These are phyloP conservation scores for Athene cunicularia DNA, from an alignment of 2,113 vertebrate genomes.

Conservation along the genomic window DNA sequence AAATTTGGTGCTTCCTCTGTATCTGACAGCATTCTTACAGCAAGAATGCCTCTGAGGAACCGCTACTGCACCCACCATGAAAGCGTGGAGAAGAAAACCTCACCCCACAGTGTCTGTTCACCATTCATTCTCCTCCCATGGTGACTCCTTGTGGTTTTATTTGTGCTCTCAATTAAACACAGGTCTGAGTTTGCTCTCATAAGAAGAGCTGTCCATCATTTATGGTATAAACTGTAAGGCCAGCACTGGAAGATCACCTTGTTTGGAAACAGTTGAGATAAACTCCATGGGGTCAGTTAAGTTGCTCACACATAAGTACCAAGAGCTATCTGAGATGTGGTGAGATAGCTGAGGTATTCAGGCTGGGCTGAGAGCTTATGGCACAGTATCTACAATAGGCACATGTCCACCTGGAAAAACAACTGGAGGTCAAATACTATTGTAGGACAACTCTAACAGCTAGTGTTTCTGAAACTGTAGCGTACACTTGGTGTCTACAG, in stretches of 20 bases:
- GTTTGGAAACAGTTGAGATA: neutral
- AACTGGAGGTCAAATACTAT: neutral
- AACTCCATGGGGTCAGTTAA: neutral
- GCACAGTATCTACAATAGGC: neutral
- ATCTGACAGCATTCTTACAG: neutral
- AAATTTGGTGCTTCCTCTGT: conserved; percentile 8
- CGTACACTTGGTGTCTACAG: neutral
- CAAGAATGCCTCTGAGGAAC: conserved; percentile 20
- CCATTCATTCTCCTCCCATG: neutral
- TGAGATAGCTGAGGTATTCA: neutral
- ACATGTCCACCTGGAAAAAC: neutral
- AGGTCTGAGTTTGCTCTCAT: neutral
- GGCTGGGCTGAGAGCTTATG: neutral
- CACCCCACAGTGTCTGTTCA: neutral
- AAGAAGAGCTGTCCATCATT: neutral
- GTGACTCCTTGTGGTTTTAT: neutral
- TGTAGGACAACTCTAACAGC: neutral
- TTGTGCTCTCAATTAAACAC: neutral
- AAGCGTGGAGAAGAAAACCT: neutral
- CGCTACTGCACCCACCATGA: neutral
- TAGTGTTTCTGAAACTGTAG: neutral
- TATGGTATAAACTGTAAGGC: neutral
- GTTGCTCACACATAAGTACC: neutral
- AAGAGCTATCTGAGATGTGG: neutral
- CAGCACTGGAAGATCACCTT: neutral